These are phyloP conservation scores for Sebastolobus altivelis DNA, from an alignment of 2,797 vertebrate genomes.

Conservation along the genomic window DNA sequence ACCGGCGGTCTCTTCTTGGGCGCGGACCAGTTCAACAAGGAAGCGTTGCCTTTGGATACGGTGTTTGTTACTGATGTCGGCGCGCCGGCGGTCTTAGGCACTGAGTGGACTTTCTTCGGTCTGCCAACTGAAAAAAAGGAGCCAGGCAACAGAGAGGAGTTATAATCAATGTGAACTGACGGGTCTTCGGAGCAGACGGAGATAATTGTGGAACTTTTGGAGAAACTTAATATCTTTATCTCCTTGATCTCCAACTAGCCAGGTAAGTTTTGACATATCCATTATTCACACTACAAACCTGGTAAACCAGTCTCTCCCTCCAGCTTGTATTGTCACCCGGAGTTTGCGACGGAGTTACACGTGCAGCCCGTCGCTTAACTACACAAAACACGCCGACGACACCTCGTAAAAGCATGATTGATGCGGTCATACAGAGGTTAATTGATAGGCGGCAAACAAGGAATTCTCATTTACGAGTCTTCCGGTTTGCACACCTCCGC, in stretches of 20 bases:
- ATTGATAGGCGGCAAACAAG: slow-evolving; percentile 43
- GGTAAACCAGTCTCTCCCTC: slow-evolving; percentile 66
- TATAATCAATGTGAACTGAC: slow-evolving; percentile 54
- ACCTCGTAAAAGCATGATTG: slow-evolving; percentile 58
- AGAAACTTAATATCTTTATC: slow-evolving; percentile 65
- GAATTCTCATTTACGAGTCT: slow-evolving; percentile 37
- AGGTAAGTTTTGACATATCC: slow-evolving; percentile 61
- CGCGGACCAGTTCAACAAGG: slow-evolving; percentile 89
- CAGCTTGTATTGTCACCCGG: slow-evolving; percentile 28
- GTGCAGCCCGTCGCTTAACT: slow-evolving; percentile 32
- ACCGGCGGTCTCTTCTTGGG: slow-evolving; percentile 88
- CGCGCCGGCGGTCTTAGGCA: slow-evolving; percentile 77
- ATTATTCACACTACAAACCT: slow-evolving; percentile 70
- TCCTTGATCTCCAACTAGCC: slow-evolving; percentile 58
- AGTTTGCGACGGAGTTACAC: slow-evolving; percentile 50
- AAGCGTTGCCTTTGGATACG: slow-evolving; percentile 79
- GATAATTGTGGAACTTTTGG: slow-evolving; percentile 59
- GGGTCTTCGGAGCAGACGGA: slow-evolving; percentile 35
- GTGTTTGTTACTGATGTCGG: slow-evolving; percentile 59
- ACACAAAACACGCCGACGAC: slow-evolving; percentile 34
- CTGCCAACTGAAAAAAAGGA: slow-evolving; percentile 86
- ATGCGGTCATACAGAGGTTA: slow-evolving; percentile 33
- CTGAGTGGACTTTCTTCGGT: slow-evolving; percentile 85
- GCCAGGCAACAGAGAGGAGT: slow-evolving; percentile 23
- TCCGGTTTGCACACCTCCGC: slow-evolving; percentile 8